Conservation (phyloP, 1,140 invertebrate genomes). For the Spodoptera litura region DNA sequence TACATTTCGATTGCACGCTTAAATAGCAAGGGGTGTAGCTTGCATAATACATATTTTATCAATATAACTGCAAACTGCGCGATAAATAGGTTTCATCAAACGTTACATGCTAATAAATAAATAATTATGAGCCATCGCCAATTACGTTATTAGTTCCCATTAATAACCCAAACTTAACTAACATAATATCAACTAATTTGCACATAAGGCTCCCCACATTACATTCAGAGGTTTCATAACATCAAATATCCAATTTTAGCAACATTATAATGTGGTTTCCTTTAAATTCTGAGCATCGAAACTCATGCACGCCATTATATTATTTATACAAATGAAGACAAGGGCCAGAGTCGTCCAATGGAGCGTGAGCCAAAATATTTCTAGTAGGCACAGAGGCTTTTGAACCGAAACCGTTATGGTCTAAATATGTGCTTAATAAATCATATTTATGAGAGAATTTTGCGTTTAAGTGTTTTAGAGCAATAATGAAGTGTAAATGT, state of each 20-base stretch:
- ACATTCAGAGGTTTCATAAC: slow-evolving; percentile 26
- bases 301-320: not conserved
- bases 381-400: slow-evolving; percentile 34
- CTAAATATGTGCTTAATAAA: slow-evolving; percentile 42
- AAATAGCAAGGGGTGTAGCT: too few species aligned
- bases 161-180: not conserved
- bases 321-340: not conserved
- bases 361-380: slow-evolving; percentile 4
- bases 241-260: slow-evolving; percentile 36
- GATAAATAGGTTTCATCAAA: too few species aligned
- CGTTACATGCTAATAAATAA: not conserved
- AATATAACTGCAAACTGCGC: too few species aligned
- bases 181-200: slow-evolving; percentile 11
- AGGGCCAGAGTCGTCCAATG: not conserved
- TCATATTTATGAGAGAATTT: slow-evolving; percentile 33
- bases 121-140: not conserved
- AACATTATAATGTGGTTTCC: slow-evolving; percentile 33
- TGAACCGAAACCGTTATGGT: slow-evolving; percentile 22
- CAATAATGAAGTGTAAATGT: slow-evolving; percentile 23
- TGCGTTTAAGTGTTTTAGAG: slow-evolving; percentile 10
- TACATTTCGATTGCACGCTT: too few species aligned
- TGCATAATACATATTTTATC: too few species aligned
- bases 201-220: slow-evolving; percentile 4
- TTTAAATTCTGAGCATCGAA: slow-evolving; percentile 25
- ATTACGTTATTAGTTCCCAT: not conserved